phyloP scores from a whole-genome alignment of 2,888 invertebrate genomes.

The Euplexia lucipara region DNA sequence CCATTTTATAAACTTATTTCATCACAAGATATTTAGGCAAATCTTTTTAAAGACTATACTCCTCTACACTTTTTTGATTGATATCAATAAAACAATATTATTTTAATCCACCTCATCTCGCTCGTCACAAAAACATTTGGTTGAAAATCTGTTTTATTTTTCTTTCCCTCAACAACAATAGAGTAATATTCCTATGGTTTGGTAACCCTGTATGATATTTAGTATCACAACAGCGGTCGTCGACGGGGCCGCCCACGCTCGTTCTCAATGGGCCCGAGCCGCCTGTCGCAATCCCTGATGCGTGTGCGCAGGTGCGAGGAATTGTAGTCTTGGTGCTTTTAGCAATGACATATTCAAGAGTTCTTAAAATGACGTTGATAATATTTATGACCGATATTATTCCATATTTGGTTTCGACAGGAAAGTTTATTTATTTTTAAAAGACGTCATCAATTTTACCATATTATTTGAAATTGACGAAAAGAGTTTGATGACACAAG shows the following conservation, averaged over 20 bases:
- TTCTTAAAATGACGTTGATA: too few species aligned
- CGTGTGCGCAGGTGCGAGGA: slow-evolving; percentile 52
- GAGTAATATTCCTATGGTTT: slow-evolving; percentile 41
- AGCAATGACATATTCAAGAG: slow-evolving; percentile 11
- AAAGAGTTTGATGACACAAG: too few species aligned
- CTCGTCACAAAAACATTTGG: slow-evolving; percentile 4
- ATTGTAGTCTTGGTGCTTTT: slow-evolving; percentile 66
- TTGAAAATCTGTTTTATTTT: slow-evolving; percentile 36
- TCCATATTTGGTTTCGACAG: too few species aligned
- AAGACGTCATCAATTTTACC: too few species aligned
- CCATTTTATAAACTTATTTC: too few species aligned
- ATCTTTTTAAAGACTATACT: not conserved
- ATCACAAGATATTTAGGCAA: not conserved
- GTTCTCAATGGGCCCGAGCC: slow-evolving; percentile 69
- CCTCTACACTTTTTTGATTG: not conserved
- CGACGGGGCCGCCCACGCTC: slow-evolving; percentile 67
- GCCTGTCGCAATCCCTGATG: slow-evolving; percentile 69
- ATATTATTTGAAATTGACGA: too few species aligned
- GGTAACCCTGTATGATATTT: slow-evolving; percentile 65
- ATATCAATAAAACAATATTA: slow-evolving; percentile 19
- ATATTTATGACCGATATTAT: too few species aligned
- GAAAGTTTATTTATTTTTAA: too few species aligned
- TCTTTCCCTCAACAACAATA: slow-evolving; percentile 32
- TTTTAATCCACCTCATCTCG: not conserved
- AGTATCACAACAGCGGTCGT: slow-evolving; percentile 65